Percentiles rank a stretch among this genome's conserved stretches.
These are phyloP conservation scores for Campoletis raptor DNA, from an alignment of 2,888 invertebrate genomes.

Conservation along the genomic window DNA sequence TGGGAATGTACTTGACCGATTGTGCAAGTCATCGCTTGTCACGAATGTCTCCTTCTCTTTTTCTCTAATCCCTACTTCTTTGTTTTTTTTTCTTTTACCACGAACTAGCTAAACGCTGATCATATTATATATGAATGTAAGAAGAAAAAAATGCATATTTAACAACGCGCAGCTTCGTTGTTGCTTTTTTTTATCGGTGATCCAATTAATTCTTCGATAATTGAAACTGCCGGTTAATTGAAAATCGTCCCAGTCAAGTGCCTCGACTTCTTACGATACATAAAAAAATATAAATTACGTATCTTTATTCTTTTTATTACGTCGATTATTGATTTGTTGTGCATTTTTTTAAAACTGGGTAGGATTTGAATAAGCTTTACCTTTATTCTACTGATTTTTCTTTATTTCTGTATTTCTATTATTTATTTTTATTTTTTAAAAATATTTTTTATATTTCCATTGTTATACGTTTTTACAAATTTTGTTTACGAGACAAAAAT, in stretches of 20 bases:
- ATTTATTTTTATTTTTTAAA: too few species aligned
- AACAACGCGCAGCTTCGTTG: not conserved
- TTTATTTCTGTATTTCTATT: too few species aligned
- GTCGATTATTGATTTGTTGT: not conserved
- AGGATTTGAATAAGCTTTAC: too few species aligned
- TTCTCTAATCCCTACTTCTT: slow-evolving; percentile 7
- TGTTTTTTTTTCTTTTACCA: slow-evolving; percentile 53
- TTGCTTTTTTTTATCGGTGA: slow-evolving; percentile 1
- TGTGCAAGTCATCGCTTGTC: slow-evolving; percentile 77
- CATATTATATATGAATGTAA: not conserved
- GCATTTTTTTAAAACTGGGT: not conserved
- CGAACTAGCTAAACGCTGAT: slow-evolving; percentile 1
- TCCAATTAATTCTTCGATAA: slow-evolving; percentile 13
- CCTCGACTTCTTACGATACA: not conserved
- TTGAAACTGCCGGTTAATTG: not conserved
- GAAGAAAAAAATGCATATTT: not conserved
- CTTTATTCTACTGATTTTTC: too few species aligned
- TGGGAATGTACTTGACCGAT: slow-evolving; percentile 70
- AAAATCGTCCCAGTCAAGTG: slow-evolving; percentile 7
- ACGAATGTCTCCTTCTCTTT: slow-evolving; percentile 75
- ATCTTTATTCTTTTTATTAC: not conserved
- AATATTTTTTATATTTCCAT: too few species aligned
- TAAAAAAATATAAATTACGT: not conserved
- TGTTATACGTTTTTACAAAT: not conserved
- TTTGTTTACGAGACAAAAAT: not conserved